phyloP scores from a whole-genome alignment of 2,797 vertebrate genomes.

The Gallinago solitaria region DNA sequence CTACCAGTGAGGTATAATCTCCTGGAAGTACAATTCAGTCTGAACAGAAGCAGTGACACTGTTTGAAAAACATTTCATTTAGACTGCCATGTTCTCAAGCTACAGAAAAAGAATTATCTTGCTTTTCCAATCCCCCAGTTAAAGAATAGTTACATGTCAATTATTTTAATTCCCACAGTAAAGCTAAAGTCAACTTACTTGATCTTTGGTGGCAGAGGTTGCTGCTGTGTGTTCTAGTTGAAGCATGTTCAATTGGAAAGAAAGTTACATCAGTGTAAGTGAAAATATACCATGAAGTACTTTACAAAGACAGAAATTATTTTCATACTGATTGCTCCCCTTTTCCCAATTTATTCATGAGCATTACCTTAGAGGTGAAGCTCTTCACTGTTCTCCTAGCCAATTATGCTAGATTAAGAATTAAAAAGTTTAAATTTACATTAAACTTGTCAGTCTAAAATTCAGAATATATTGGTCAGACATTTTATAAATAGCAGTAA shows the following conservation, averaged over 20 bases:
- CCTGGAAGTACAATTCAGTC: background rate
- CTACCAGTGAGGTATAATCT: background rate
- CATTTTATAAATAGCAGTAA: background rate
- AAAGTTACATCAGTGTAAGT: conserved; percentile 43
- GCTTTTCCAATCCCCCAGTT: background rate
- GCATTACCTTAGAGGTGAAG: background rate
- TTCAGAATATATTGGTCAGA: background rate
- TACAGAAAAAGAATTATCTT: background rate
- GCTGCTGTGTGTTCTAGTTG: conserved; percentile 57
- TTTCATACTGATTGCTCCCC: background rate
- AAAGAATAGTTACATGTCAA: background rate
- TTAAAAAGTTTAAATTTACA: background rate
- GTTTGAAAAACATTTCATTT: background rate
- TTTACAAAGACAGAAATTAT: background rate
- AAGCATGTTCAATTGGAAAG: conserved; percentile 18
- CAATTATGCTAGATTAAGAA: background rate
- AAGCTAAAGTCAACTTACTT: conserved; percentile 74
- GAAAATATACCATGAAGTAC: background rate
- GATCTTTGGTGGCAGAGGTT: conserved; percentile 73
- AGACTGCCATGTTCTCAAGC: background rate
- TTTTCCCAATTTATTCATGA: background rate
- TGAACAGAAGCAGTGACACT: background rate
- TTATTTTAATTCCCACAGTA: background rate
- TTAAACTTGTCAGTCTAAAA: background rate
- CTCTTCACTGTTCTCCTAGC: background rate